Percentiles rank a stretch among this genome's conserved stretches.
phyloP scores from a whole-genome alignment of 2,113 vertebrate species.

The Pomatorhinus ruficollis region DNA sequence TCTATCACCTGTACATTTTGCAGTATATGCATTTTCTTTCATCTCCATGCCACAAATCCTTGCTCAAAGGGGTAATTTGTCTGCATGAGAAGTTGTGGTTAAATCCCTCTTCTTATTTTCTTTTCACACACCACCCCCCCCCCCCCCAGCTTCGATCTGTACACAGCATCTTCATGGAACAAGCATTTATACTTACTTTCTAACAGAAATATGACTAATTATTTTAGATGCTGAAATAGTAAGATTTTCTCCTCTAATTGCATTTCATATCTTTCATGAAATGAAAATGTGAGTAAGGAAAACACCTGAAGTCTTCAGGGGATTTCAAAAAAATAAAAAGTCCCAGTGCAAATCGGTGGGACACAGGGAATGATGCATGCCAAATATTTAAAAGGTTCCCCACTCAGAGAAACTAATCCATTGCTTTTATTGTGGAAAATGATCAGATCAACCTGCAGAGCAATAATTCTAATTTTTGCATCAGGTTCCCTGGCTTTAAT shows the following conservation, averaged over 20 bases:
- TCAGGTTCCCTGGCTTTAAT: not conserved
- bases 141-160: not conserved
- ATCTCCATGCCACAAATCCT: not conserved
- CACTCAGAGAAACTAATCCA: not conserved
- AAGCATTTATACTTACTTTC: not conserved
- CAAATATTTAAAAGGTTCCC: not conserved
- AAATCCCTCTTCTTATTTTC: not conserved
- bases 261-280: not conserved
- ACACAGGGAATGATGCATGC: not conserved
- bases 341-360: not conserved
- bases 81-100: not conserved
- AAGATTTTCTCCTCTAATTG: not conserved
- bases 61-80: not conserved
- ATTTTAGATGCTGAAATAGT: not conserved
- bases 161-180: not conserved
- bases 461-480: not conserved
- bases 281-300: not conserved
- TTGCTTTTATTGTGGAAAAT: not conserved
- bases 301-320: not conserved
- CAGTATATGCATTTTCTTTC: slow-evolving; percentile 32
- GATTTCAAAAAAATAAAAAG: not conserved
- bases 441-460: not conserved
- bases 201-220: not conserved
- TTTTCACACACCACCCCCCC: too few species aligned
- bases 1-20: slow-evolving; percentile 28